Evolutionary conservation across 1,140 invertebrate species (phyloP), one percentile per base, ranked within the genome.

Genomic region (Lutraria rhynchaena): DNA sequence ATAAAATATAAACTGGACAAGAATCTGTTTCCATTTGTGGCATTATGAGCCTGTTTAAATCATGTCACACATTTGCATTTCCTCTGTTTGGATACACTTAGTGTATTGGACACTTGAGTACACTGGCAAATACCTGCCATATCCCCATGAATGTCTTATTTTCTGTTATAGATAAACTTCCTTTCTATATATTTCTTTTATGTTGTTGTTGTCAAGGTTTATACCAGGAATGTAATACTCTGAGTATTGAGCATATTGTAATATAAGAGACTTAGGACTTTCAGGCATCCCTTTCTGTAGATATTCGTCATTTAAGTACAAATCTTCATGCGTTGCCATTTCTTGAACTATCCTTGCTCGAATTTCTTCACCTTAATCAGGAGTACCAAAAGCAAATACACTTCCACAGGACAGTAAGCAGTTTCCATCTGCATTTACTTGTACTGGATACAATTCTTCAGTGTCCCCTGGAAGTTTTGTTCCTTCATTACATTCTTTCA

Each of bases 351-450:
- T 75, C 29, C 58, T 19, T 19, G 31, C 24, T 49, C 55, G 46
- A 7, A 63, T 37, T 61, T 75, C 73, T 11, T 60, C 73, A 31
- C 3, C 9, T 61, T 44, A 7, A 15, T 57, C 44, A 11, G 19
- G 4, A 4, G n/a, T 75, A 24, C 37, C 73, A 75, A 27, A n/a
- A n/a, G n/a, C n/a, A n/a, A n/a, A n/a, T n/a, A n/a, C n/a, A n/a
- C n/a, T n/a, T n/a, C n/a, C n/a, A 49, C 73, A 61, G 15, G 73
- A 75, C 13, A 44, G 55, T 24, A 60, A 49, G 61, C 73, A 75
- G 29, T 60, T 63, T 33, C 58, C 73, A 49, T 61, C 73, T 15
- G 57, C 29, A 19, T 61, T 2, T 44, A 75, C 73, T 63, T 61
- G 27, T 22, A 31, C 29, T 61, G 58, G 55, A 49, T 27, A 58